Percentiles rank a stretch among this genome's conserved stretches.
phyloP scores from a whole-genome alignment of 1,140 invertebrate species.

The Steinernema khuongi region DNA sequence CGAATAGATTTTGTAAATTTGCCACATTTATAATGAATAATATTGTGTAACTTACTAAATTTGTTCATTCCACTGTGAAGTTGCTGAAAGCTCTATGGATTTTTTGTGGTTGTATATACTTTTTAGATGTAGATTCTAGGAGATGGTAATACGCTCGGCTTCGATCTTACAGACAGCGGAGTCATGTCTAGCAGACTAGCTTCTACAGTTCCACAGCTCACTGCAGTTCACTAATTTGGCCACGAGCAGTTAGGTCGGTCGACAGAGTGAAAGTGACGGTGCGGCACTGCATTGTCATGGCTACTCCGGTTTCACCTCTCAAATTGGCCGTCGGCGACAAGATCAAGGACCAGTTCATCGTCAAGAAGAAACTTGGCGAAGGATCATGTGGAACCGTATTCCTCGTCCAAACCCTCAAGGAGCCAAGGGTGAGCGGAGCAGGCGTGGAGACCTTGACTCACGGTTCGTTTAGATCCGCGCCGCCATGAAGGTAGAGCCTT shows the following conservation, averaged over 20 bases:
- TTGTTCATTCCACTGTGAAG: too few relatives aligned
- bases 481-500: constrained; percentile 44
- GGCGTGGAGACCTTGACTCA: neutral
- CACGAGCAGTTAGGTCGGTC: neutral
- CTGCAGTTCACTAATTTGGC: neutral
- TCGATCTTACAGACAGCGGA: too few relatives aligned
- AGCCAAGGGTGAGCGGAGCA: neutral
- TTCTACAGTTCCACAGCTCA: too few relatives aligned
- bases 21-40: too few relatives aligned
- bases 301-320: constrained; percentile 24
- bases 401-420: constrained; percentile 28
- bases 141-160: too few relatives aligned
- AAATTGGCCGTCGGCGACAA: constrained; percentile 36
- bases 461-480: constrained; percentile 8
- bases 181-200: too few relatives aligned
- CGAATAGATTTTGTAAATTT: neutral
- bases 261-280: neutral
- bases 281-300: constrained; percentile 14
- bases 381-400: constrained; percentile 43
- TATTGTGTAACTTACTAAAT: too few relatives aligned
- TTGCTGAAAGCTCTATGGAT: too few relatives aligned
- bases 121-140: too few relatives aligned
- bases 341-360: constrained; percentile 27
- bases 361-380: constrained; percentile 48
- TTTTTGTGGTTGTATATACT: too few relatives aligned